These are phyloP conservation scores for Cephalotes varians DNA, from an alignment of 2,888 invertebrate species.

Conservation along the genomic window DNA sequence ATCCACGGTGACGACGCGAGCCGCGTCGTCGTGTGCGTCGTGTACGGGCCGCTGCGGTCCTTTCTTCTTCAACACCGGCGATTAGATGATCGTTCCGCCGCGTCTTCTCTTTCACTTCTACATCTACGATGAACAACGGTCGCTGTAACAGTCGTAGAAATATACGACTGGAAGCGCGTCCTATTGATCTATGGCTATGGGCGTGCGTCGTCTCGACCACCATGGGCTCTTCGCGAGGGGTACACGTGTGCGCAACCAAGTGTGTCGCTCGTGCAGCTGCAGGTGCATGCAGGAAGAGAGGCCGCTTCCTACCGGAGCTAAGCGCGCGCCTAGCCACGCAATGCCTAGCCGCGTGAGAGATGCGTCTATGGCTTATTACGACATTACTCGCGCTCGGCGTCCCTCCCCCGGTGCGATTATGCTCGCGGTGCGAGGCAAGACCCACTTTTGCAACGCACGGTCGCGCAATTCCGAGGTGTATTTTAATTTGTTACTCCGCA, in stretches of 20 bases:
- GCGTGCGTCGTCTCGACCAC: conserved; percentile 66
- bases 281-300: conserved; percentile 61
- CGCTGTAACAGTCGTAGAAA: conserved; percentile 71
- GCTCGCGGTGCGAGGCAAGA: conserved; percentile 35
- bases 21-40: conserved; percentile 58
- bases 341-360: conserved; percentile 16
- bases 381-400: conserved; percentile 56
- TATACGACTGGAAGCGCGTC: conserved; percentile 74
- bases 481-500: conserved; percentile 34
- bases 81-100: conserved; percentile 18
- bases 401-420: conserved; percentile 48
- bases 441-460: conserved; percentile 58
- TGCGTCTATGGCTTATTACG: conserved; percentile 62
- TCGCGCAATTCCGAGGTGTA: conserved; percentile 46
- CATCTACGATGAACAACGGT: conserved; percentile 73
- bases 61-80: conserved; percentile 46
- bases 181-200: conserved; percentile 76
- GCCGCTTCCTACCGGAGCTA: conserved; percentile 35
- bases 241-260: conserved; percentile 39
- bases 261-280: conserved; percentile 54
- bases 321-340: conserved; percentile 45
- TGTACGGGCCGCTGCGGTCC: conserved; percentile 57
- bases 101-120: conserved; percentile 52
- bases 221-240: conserved; percentile 42
- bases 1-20: conserved; percentile 75